A percentile compares a stretch with the other conserved stretches of the same genome.
Conservation (phyloP, 1,140 invertebrate genomes). For the Octopus bimaculoides region DNA sequence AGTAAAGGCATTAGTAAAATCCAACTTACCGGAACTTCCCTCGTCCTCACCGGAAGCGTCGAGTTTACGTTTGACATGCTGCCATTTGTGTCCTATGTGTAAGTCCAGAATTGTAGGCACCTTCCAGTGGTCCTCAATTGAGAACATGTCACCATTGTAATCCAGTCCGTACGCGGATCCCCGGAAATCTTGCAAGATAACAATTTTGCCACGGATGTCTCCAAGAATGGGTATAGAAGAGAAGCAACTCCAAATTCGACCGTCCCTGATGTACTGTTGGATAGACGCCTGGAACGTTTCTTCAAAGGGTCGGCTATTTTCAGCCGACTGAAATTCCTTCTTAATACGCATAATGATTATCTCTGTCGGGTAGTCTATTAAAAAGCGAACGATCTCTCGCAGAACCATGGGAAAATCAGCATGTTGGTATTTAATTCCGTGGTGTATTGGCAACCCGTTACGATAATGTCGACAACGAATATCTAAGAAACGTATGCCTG, state of each 20-base stretch:
- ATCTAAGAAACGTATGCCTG: constrained; percentile 7
- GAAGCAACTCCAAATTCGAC: not conserved
- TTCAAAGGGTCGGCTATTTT: not conserved
- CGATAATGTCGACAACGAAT: constrained; percentile 10
- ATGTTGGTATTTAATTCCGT: constrained; percentile 11
- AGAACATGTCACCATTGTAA: not conserved
- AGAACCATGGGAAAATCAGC: constrained; percentile 1
- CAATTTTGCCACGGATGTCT: constrained; percentile 10
- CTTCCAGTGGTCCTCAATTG: constrained; percentile 9
- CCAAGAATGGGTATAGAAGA: constrained; percentile 6
- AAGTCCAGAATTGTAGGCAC: not conserved
- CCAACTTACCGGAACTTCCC: not conserved
- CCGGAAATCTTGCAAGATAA: constrained; percentile 8
- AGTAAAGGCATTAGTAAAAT: not conserved
- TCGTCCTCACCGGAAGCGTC: not conserved
- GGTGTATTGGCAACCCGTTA: not conserved
- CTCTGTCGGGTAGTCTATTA: not conserved
- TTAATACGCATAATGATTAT: constrained; percentile 3
- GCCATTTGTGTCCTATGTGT: constrained; percentile 6
- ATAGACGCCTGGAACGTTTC: constrained; percentile 3
- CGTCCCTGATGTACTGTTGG: not conserved
- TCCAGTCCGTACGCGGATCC: not conserved
- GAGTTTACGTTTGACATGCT: not conserved
- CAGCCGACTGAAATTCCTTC: not conserved
- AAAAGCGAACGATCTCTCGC: not conserved